phyloP scores from a whole-genome alignment of 2,797 vertebrate genomes.

The Buceros bicornis region DNA sequence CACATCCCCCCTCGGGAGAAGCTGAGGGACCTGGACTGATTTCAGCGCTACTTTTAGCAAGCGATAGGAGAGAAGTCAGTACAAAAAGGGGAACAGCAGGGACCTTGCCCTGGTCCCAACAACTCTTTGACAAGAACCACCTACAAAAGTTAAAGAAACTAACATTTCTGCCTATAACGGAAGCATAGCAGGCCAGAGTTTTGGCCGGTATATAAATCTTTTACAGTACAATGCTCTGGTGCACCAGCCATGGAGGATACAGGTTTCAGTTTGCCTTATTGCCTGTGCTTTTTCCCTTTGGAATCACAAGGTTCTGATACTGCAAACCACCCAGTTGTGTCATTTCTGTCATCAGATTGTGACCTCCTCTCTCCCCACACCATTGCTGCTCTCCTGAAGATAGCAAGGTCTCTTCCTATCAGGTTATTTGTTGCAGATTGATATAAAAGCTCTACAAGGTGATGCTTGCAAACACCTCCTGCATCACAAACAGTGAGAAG shows the following conservation, averaged over 20 bases:
- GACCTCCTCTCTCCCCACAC: accelerated
- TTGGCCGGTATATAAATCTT: not conserved
- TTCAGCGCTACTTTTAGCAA: conserved; percentile 2
- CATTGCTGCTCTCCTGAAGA: not conserved
- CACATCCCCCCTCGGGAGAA: not conserved
- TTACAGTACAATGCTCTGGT: not conserved
- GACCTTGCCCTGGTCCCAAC: not conserved
- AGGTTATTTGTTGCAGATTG: not conserved
- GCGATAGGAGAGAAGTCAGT: not conserved
- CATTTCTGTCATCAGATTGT: not conserved
- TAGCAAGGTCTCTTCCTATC: too few relatives aligned
- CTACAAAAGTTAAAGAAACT: not conserved
- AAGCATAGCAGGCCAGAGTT: not conserved
- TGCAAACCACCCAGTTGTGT: not conserved
- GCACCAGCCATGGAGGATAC: not conserved
- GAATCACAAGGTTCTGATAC: not conserved
- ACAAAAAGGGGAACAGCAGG: not conserved
- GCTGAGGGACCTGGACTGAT: not conserved
- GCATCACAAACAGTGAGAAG: not conserved
- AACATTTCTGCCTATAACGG: not conserved
- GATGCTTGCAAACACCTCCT: not conserved
- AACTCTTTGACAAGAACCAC: not conserved
- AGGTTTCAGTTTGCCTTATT: not conserved
- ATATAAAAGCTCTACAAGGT: not conserved
- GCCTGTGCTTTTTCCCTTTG: not conserved